These are phyloP conservation scores for Abrostola triplasia DNA, from an alignment of 2,888 invertebrate species.

Conservation along the genomic window DNA sequence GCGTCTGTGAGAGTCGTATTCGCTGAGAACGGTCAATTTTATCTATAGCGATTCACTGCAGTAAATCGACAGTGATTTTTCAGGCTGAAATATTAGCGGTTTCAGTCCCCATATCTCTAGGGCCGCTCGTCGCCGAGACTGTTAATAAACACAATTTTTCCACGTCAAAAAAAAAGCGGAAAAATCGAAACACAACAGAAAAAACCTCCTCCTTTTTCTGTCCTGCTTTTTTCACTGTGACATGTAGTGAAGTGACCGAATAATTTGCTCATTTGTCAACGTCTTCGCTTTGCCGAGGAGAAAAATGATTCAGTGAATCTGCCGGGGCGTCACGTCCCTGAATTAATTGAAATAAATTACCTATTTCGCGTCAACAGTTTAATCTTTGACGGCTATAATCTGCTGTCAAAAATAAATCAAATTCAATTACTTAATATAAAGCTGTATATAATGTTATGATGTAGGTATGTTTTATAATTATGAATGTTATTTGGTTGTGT, in stretches of 20 bases:
- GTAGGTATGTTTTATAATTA: no score
- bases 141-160: constrained; percentile 75
- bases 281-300: constrained; percentile 79
- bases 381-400: constrained; percentile 70
- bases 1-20: constrained; percentile 51
- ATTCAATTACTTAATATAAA: not conserved
- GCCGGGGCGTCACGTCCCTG: constrained; percentile 79
- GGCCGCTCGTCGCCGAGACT: constrained; percentile 62
- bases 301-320: constrained; percentile 86
- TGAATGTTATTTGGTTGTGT: no score
- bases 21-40: constrained; percentile 75
- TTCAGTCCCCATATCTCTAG: constrained; percentile 72
- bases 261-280: constrained; percentile 84
- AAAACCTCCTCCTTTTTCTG: constrained; percentile 49
- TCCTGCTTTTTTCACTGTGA: constrained; percentile 59
- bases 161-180: constrained; percentile 51
- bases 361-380: constrained; percentile 74
- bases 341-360: constrained; percentile 87
- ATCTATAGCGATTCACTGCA: constrained; percentile 75
- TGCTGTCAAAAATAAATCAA: constrained; percentile 62
- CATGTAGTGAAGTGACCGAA: constrained; percentile 81
- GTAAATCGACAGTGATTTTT: constrained; percentile 81
- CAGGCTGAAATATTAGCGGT: constrained; percentile 79
- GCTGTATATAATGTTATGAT: not conserved
- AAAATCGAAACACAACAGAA: constrained; percentile 58